Evolutionary conservation across 2,797 vertebrate genomes (phyloP).

Genomic region (Siniperca obscura): DNA sequence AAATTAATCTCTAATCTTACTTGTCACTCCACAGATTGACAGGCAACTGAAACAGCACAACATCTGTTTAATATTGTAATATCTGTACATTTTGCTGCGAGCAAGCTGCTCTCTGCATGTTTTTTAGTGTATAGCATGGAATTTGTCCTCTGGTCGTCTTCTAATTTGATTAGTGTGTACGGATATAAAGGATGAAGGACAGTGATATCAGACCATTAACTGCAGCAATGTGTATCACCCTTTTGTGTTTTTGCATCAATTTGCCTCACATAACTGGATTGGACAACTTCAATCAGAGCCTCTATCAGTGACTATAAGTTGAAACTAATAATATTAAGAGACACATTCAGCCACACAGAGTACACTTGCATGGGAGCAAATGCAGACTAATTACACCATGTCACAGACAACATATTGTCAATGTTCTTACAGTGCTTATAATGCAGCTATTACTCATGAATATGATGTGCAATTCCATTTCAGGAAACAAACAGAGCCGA

Average conservation of each 20-base stretch:
- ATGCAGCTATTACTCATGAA: conserved; percentile 55
- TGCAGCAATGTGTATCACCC: conserved; percentile 37
- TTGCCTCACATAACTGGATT: conserved; percentile 55
- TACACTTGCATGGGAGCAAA: conserved; percentile 40
- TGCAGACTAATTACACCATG: conserved; percentile 46
- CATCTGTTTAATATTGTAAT: conserved; percentile 43
- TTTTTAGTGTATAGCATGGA: conserved; percentile 68
- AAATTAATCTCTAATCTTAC: conserved; percentile 12
- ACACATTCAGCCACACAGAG: conserved; percentile 32
- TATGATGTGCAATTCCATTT: conserved; percentile 33
- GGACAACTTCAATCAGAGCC: conserved; percentile 54
- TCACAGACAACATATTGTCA: conserved; percentile 32
- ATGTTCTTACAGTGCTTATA: conserved; percentile 28
- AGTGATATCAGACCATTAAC: conserved; percentile 52
- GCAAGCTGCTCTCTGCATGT: conserved; percentile 46
- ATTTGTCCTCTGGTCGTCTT: conserved; percentile 79
- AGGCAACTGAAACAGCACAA: conserved; percentile 67
- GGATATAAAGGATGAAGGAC: conserved; percentile 72
- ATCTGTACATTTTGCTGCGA: neutral
- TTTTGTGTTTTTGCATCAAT: conserved; percentile 57
- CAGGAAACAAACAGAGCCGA: conserved; percentile 34
- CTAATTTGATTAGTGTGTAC: conserved; percentile 79
- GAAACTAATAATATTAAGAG: conserved; percentile 47
- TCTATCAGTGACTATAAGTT: conserved; percentile 38
- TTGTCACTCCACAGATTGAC: conserved; percentile 60